A percentile compares a stretch with the other conserved stretches of the same genome.
Conservation (phyloP, 1,140 invertebrate genomes). For the Sycophila sp. region DNA sequence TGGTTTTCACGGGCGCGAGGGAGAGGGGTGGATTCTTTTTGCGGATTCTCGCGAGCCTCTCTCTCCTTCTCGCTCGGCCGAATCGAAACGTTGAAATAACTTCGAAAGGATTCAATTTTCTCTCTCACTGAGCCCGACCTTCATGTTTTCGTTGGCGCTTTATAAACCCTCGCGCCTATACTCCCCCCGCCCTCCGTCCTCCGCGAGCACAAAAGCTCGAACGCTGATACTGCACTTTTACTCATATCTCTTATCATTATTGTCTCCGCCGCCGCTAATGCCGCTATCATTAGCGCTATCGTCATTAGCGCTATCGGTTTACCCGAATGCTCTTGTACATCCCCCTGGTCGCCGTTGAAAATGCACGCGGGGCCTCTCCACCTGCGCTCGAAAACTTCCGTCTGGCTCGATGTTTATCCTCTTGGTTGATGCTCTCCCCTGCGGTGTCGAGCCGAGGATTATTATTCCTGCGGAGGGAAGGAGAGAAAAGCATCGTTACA, state of each 20-base stretch:
- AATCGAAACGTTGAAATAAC: slow-evolving; percentile 37
- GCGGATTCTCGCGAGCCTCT: not conserved
- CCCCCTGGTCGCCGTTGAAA: no score
- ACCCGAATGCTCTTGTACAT: no score
- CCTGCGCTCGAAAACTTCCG: no score
- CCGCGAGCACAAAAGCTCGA: slow-evolving; percentile 1
- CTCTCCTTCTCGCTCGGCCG: not conserved
- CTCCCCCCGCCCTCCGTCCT: not conserved
- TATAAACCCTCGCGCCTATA: slow-evolving; percentile 24
- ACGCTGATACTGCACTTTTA: not conserved
- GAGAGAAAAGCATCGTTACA: no score
- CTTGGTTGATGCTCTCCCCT: no score
- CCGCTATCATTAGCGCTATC: not conserved
- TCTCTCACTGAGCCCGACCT: slow-evolving; percentile 33
- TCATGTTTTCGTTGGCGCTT: slow-evolving; percentile 38
- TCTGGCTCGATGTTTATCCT: no score
- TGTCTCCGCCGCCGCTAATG: not conserved
- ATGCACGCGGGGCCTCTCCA: no score
- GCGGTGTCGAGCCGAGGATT: no score
- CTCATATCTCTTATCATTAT: not conserved
- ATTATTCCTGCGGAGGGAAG: no score
- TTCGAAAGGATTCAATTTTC: slow-evolving; percentile 41
- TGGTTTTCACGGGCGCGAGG: not conserved
- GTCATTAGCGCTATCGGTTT: not conserved
- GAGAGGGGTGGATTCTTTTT: no score